Percentiles rank a stretch among this genome's conserved stretches.
These are phyloP conservation scores for Cheumatopsyche charites DNA, from an alignment of 1,140 invertebrate genomes.

Conservation along the genomic window DNA sequence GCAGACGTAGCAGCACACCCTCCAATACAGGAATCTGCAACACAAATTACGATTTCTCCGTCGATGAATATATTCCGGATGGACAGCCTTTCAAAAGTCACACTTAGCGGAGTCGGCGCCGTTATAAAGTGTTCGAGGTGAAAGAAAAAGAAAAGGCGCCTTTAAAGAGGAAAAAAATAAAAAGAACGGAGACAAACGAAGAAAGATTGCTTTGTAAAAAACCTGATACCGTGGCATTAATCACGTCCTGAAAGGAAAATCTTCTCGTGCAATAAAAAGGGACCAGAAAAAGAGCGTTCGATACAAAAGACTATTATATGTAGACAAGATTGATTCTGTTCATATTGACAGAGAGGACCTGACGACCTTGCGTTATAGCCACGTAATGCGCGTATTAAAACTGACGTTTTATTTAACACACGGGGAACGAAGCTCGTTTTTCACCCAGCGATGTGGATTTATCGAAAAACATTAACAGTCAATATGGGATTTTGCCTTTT, in stretches of 20 bases:
- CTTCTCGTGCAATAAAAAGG: conserved; percentile 7
- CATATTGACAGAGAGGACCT: not conserved
- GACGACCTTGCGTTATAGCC: not conserved
- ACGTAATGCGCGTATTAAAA: conserved; percentile 1
- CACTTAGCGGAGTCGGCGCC: not conserved
- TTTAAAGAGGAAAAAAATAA: not conserved
- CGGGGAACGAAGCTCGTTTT: not conserved
- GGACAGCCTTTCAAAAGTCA: conserved; percentile 5
- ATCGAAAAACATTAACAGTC: too few species aligned
- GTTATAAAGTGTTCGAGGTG: conserved; percentile 11
- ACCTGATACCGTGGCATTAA: conserved; percentile 20
- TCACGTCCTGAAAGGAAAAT: conserved; percentile 23
- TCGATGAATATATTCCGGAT: not conserved
- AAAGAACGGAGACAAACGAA: conserved; percentile 19
- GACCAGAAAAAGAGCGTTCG: not conserved
- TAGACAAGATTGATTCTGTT: conserved; percentile 22
- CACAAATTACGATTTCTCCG: conserved; percentile 19
- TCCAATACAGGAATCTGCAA: conserved; percentile 84
- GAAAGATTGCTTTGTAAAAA: conserved; percentile 13
- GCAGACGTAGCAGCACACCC: conserved; percentile 87
- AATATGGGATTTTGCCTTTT: too few species aligned
- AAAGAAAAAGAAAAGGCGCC: not conserved
- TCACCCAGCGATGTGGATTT: too few species aligned
- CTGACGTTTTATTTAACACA: not conserved
- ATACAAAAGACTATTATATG: conserved; percentile 27